Base-by-base conservation (phyloP, 2,888 invertebrate genomes). In the Tachina fera region DNA sequence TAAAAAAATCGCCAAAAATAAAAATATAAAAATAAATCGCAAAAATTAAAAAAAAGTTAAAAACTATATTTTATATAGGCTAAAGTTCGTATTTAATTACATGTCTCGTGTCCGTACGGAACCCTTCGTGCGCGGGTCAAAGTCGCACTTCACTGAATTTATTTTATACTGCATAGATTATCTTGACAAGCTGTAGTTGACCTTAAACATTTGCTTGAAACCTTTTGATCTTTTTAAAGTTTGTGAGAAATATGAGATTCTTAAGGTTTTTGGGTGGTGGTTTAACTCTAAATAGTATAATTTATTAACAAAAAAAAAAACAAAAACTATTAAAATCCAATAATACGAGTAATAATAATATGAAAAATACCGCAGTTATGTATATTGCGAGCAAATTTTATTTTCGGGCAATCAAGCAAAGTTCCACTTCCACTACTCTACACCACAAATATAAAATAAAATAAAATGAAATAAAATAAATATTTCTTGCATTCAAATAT, bases 231-330 rank as follows among this genome's bases (percentile, higher is more conserved):
- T 81, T 68, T 75, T 39, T 14, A 39, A 53, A 75, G 47, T 81
- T 81, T 47, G 14, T 53, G 45, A 60, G 77, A 77, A 67, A 83
- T 67, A 45, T 72, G 58, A 83, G 58, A 83, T 60, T 72, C 13
- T 83, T 67, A 81, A 83, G 83, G 83, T 71, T 60, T 45, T 72
- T 72, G 58, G 65, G 70, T 71, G 82, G 81, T 82, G 82, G 81
- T 82, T 77, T 61, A 70, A 41, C 19, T 41, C 1, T 8, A 53
- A 71, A 56, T 19, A 49, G 19, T 51, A 45, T 49, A 47, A 58
- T 39, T 39, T 51, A 67, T 58, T 45, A 71, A 79, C 43, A 43
- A 41, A 49, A 31, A 14, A 31, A n/a, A n/a, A n/a, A n/a, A n/a
- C n/a, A n/a, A n/a, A 14, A 49, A 51, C 9, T 60, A 51, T 51